A percentile compares a stretch with the other conserved stretches of the same genome.
Conservation (phyloP, 2,797 vertebrate species). For the Acanthornis magna region DNA sequence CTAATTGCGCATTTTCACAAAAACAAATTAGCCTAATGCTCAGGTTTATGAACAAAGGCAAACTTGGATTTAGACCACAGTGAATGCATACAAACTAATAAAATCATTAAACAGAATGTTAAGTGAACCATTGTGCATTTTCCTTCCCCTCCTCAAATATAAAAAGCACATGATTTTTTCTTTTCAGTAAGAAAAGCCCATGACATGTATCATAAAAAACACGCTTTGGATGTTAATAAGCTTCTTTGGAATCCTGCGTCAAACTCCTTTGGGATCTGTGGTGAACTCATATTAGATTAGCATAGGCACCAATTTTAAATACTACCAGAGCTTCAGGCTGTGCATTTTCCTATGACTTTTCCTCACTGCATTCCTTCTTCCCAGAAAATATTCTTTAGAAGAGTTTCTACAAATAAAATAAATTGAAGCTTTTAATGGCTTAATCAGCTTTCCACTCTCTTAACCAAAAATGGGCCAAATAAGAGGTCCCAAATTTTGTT, state of each 20-base stretch:
- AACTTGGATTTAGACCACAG: background rate
- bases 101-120: background rate
- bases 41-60: background rate
- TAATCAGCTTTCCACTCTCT: background rate
- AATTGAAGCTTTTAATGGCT: background rate
- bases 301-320: constrained; percentile 60
- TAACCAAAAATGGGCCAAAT: background rate
- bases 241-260: constrained; percentile 37
- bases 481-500: background rate
- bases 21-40: background rate
- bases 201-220: constrained; percentile 42
- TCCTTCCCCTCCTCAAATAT: background rate
- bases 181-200: background rate
- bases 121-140: background rate
- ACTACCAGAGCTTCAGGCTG: constrained; percentile 42
- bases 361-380: constrained; percentile 5
- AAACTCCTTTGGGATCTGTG: constrained; percentile 54
- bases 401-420: constrained; percentile 26
- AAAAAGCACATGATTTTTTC: constrained; percentile 23
- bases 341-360: constrained; percentile 29
- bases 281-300: constrained; percentile 55
- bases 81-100: background rate
- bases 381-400: constrained; percentile 41
- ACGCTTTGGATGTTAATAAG: constrained; percentile 18
- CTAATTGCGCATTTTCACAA: background rate